phyloP scores from a whole-genome alignment of 2,888 invertebrate species.

The Nycteola revayana region DNA sequence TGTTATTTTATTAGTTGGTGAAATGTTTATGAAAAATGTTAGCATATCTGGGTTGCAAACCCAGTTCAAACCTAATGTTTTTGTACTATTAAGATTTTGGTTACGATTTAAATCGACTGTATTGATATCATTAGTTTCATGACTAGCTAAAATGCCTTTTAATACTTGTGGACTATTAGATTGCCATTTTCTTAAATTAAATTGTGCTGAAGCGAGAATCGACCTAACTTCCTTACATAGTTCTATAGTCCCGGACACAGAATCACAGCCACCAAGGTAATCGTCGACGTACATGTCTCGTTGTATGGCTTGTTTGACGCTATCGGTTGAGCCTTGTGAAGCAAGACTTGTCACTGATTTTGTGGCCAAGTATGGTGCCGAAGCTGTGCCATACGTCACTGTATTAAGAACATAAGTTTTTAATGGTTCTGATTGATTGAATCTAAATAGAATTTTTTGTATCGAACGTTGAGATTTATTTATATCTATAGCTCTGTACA shows the following conservation, averaged over 20 bases:
- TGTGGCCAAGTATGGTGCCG: not conserved
- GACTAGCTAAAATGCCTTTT: too few relatives aligned
- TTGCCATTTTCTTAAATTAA: not conserved
- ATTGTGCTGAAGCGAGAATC: not conserved
- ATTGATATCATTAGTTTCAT: not conserved
- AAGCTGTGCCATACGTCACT: not conserved
- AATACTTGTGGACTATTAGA: not conserved
- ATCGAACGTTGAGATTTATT: not conserved
- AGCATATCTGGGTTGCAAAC: slow-evolving; percentile 19
- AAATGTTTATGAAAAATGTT: slow-evolving; percentile 21
- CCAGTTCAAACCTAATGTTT: slow-evolving; percentile 35
- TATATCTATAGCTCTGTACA: slow-evolving; percentile 13
- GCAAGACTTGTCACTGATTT: not conserved
- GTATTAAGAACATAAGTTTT: not conserved
- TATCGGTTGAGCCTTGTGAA: not conserved
- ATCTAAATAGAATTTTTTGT: not conserved
- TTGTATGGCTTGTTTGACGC: not conserved
- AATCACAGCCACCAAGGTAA: not conserved
- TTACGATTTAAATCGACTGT: not conserved
- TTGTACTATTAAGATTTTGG: slow-evolving; percentile 2
- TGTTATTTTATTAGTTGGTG: slow-evolving; percentile 14
- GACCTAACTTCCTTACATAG: not conserved
- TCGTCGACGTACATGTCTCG: not conserved
- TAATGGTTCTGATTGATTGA: not conserved
- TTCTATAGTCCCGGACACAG: not conserved